Conservation (phyloP, 2,888 invertebrate genomes). For the Pegoplata infirma region DNA sequence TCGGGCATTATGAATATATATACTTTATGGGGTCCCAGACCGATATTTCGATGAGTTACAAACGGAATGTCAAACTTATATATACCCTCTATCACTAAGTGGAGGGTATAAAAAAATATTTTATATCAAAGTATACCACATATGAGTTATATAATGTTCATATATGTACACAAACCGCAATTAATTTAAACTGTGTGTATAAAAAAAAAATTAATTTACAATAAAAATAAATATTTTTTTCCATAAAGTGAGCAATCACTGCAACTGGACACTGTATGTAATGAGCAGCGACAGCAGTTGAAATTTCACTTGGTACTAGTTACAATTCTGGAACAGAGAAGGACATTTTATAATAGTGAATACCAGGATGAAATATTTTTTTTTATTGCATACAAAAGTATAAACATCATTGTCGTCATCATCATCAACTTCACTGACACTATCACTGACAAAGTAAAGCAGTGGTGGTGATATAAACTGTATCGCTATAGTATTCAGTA, state of each 20-base stretch:
- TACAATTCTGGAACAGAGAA: no score
- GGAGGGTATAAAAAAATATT: no score
- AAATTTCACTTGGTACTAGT: conserved; percentile 25
- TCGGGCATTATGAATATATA: no score
- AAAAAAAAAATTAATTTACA: conserved; percentile 42
- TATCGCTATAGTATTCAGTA: no score
- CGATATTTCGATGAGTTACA: no score
- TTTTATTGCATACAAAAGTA: not conserved
- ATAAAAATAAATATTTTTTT: conserved; percentile 38
- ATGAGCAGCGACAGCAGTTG: conserved; percentile 58
- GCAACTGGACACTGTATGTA: conserved; percentile 44
- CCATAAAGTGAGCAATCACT: conserved; percentile 46
- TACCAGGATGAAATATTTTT: not conserved
- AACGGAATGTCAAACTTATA: no score
- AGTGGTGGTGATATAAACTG: not conserved
- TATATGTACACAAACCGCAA: conserved; percentile 58
- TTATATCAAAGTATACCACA: conserved; percentile 49
- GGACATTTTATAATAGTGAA: not conserved
- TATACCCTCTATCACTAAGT: no score
- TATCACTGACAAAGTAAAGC: conserved; percentile 8
- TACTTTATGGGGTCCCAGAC: no score
- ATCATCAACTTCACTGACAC: conserved; percentile 36
- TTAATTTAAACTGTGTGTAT: conserved; percentile 57
- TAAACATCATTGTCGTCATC: conserved; percentile 18
- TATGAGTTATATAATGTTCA: no score